phyloP scores from a whole-genome alignment of 2,113 vertebrate genomes.

The Cathartes aura region DNA sequence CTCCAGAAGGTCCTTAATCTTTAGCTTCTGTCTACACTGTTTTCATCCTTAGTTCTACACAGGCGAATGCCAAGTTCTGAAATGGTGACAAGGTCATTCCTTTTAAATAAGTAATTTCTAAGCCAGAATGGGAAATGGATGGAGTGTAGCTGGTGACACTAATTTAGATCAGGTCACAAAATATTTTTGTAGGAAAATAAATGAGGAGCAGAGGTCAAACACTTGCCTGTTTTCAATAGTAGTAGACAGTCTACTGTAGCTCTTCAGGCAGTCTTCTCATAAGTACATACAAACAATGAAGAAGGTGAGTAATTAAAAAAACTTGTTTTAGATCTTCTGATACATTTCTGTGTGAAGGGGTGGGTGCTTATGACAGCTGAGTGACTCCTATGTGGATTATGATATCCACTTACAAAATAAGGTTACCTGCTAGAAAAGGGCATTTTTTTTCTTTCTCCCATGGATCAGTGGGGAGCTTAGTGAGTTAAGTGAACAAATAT shows the following conservation, averaged over 20 bases:
- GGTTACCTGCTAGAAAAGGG: neutral
- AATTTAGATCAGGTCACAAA: conserved; percentile 49
- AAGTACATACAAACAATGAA: neutral
- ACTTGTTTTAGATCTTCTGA: conserved; percentile 26
- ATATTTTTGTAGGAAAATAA: conserved; percentile 29
- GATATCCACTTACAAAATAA: conserved; percentile 22
- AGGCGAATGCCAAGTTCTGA: neutral
- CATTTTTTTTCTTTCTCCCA: neutral
- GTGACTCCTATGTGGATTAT: conserved; percentile 10
- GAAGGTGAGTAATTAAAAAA: conserved; percentile 56
- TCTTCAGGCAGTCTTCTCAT: neutral
- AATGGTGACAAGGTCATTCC: conserved; percentile 2
- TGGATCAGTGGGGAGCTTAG: neutral
- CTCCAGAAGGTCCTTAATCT: neutral
- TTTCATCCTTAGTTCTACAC: neutral
- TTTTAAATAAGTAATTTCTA: conserved; percentile 28
- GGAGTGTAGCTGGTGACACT: neutral
- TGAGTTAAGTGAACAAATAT: neutral
- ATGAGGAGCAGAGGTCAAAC: conserved; percentile 35
- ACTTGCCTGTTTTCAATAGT: neutral
- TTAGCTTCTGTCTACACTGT: neutral
- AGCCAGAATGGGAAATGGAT: conserved; percentile 4
- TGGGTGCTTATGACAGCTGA: conserved; percentile 23
- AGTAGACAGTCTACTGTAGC: neutral
- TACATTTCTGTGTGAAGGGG: neutral